phyloP scores from a whole-genome alignment of 1,140 invertebrate species.

The Eupristina koningsbergeri region DNA sequence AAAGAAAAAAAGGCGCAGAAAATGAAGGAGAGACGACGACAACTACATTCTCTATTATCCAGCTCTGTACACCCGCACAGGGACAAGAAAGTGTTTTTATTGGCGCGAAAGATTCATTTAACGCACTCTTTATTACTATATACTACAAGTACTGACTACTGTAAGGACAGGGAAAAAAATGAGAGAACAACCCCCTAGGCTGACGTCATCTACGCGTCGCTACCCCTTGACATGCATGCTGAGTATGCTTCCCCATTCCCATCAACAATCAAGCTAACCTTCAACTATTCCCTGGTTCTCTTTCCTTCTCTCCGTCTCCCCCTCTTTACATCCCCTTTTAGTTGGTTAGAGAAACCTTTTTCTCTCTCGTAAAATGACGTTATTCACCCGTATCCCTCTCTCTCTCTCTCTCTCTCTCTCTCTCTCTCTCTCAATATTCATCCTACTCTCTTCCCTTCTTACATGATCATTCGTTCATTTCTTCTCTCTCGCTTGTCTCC shows the following conservation, averaged over 20 bases:
- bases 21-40: not conserved
- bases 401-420: constrained; percentile 40
- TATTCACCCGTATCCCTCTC: not conserved
- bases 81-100: constrained; percentile 36
- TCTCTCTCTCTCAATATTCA: constrained; percentile 47
- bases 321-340: constrained; percentile 37
- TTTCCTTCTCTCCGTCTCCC: constrained; percentile 38
- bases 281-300: constrained; percentile 54
- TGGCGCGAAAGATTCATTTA: constrained; percentile 46
- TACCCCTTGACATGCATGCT: constrained; percentile 49
- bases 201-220: constrained; percentile 42
- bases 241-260: constrained; percentile 49
- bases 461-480: not conserved
- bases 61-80: constrained; percentile 2
- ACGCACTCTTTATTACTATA: constrained; percentile 51
- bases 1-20: not conserved
- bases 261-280: constrained; percentile 52
- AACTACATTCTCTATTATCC: not conserved
- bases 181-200: constrained; percentile 26
- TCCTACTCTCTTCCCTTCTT: constrained; percentile 15
- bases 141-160: not conserved
- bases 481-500: constrained; percentile 46
- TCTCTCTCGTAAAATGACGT: constrained; percentile 30
- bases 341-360: constrained; percentile 42
- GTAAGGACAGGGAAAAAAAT: constrained; percentile 8